These are phyloP conservation scores for Aelia acuminata DNA, from an alignment of 2,888 invertebrate species.

Conservation along the genomic window DNA sequence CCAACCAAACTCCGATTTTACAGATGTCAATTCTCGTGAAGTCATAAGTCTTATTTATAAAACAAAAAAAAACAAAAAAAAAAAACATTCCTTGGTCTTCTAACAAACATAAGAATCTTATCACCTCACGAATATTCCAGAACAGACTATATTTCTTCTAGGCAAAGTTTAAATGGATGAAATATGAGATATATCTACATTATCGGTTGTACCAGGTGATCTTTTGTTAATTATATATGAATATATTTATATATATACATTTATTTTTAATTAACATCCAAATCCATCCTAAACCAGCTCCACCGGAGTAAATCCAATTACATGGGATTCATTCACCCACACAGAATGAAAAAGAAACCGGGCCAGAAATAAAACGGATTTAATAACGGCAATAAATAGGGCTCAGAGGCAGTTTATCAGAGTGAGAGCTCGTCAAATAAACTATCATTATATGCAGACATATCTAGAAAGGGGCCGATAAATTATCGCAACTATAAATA, in stretches of 20 bases:
- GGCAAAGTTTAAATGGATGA: too few species aligned
- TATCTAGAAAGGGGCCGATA: slow-evolving; percentile 36
- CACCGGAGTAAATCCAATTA: background rate
- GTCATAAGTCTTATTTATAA: too few species aligned
- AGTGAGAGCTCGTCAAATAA: slow-evolving; percentile 45
- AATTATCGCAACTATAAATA: slow-evolving; percentile 39
- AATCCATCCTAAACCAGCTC: background rate
- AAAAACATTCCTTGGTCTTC: too few species aligned
- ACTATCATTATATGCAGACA: slow-evolving; percentile 48
- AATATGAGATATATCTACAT: too few species aligned
- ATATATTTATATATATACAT: background rate
- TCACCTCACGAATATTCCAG: too few species aligned
- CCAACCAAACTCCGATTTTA: too few species aligned
- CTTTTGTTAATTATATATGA: too few species aligned
- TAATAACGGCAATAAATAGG: slow-evolving; percentile 35
- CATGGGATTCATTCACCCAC: slow-evolving; percentile 23
- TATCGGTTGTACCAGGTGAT: too few species aligned
- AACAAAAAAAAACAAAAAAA: too few species aligned
- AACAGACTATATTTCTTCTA: too few species aligned
- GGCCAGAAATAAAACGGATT: slow-evolving; percentile 42
- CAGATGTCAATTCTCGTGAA: too few species aligned
- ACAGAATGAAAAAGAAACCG: slow-evolving; percentile 2
- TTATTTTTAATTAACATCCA: background rate
- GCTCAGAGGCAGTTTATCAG: slow-evolving; percentile 31
- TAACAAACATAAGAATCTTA: too few species aligned